Evolutionary conservation across 2,113 vertebrate species (phyloP).

Genomic region (Podiceps cristatus): DNA sequence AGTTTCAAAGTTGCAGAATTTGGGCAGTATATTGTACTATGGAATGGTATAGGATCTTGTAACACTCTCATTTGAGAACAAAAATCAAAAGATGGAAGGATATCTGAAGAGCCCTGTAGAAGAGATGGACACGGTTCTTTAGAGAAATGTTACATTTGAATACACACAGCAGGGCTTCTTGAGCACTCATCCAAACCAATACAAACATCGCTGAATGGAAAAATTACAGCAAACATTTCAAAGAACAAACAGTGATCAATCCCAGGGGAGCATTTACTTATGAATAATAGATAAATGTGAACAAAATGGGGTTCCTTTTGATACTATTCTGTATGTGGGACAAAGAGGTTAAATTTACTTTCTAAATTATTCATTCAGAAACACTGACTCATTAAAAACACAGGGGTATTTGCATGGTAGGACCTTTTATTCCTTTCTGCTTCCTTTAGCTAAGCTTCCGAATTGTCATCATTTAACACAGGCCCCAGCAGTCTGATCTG

Average conservation of each 20-base stretch:
- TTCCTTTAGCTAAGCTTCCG: background rate
- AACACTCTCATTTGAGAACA: background rate
- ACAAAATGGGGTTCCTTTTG: background rate
- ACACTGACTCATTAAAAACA: background rate
- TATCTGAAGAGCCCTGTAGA: background rate
- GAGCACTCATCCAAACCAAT: background rate
- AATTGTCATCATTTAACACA: background rate
- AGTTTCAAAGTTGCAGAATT: background rate
- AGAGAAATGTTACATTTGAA: background rate
- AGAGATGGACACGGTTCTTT: background rate
- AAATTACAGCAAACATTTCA: background rate
- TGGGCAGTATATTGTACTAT: background rate
- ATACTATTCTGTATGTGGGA: background rate
- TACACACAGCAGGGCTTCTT: background rate
- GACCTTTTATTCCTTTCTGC: background rate
- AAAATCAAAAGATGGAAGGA: background rate
- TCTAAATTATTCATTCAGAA: constrained; percentile 24
- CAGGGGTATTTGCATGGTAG: background rate
- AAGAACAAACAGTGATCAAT: background rate
- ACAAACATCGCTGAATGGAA: background rate
- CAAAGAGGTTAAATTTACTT: background rate
- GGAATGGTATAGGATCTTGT: background rate
- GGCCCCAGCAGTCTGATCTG: background rate
- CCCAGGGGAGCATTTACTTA: background rate
- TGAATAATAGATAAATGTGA: background rate